Evolutionary conservation across 2,888 invertebrate genomes (phyloP).

Genomic region (Eilema depressum): DNA sequence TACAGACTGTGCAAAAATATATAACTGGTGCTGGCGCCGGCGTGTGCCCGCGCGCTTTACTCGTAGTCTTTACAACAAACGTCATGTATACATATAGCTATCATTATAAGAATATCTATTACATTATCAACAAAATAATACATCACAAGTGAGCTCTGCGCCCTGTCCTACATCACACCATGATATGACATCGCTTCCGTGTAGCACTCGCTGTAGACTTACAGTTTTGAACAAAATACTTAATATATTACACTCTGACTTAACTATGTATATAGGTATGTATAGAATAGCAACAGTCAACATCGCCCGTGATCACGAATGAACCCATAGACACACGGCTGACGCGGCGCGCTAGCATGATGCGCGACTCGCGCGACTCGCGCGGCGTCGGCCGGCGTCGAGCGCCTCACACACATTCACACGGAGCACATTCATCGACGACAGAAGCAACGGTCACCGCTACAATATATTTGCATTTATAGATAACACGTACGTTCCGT

Average conservation of each 20-base stretch:
- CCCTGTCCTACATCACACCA: constrained; percentile 69
- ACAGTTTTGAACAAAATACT: constrained; percentile 36
- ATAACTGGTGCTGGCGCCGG: constrained; percentile 74
- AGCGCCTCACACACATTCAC: constrained; percentile 3
- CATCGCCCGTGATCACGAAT: constrained; percentile 4
- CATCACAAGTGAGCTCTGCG: constrained; percentile 30
- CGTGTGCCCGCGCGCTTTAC: constrained; percentile 41
- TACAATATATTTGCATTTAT: constrained; percentile 24
- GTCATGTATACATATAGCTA: constrained; percentile 69
- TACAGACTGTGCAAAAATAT: constrained; percentile 79
- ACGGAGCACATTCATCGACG: constrained; percentile 19
- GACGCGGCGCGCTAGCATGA: too few species aligned
- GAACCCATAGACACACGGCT: constrained; percentile 2
- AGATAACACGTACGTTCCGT: constrained; percentile 14
- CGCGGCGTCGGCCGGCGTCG: background rate
- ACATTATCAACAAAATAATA: constrained; percentile 69
- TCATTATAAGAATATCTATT: constrained; percentile 63
- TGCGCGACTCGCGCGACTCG: background rate
- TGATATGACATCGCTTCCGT: constrained; percentile 78
- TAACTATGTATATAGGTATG: constrained; percentile 26
- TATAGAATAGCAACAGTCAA: constrained; percentile 35
- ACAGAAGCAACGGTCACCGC: constrained; percentile 38
- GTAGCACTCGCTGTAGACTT: constrained; percentile 40
- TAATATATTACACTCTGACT: constrained; percentile 40
- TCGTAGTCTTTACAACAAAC: constrained; percentile 55